Evolutionary conservation across 2,888 invertebrate species (phyloP).

Genomic region (Ernsta delagoae): DNA sequence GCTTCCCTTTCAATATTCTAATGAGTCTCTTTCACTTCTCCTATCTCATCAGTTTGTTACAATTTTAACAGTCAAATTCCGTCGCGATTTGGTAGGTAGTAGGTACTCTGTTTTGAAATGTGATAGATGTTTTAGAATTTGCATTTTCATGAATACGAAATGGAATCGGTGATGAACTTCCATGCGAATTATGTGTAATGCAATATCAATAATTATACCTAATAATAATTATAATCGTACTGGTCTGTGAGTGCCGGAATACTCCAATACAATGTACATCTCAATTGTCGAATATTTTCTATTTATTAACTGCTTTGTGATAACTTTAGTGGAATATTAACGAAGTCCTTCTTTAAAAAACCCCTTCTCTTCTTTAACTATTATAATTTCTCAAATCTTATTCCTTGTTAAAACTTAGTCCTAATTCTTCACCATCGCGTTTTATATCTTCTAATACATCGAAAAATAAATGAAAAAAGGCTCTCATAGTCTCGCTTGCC

Average conservation of each 20-base stretch:
- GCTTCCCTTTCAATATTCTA: constrained; percentile 21
- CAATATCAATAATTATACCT: constrained; percentile 20
- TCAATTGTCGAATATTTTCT: not conserved
- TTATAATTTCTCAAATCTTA: too few species aligned
- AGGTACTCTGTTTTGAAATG: constrained; percentile 17
- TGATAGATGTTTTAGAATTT: constrained; percentile 30
- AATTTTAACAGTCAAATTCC: constrained; percentile 16
- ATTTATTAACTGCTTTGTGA: too few species aligned
- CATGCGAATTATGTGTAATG: constrained; percentile 23
- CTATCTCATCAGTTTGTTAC: constrained; percentile 14
- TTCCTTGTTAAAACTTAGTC: too few species aligned
- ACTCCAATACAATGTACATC: not conserved
- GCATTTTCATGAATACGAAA: constrained; percentile 33
- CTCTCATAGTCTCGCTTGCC: not conserved
- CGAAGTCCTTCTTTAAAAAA: not conserved
- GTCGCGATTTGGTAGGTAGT: constrained; percentile 17
- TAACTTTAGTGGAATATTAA: not conserved
- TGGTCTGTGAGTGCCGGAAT: not conserved
- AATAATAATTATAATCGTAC: constrained; percentile 1
- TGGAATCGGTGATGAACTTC: constrained; percentile 16
- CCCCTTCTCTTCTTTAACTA: too few species aligned
- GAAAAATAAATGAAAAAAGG: not conserved
- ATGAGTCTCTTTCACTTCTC: constrained; percentile 14
- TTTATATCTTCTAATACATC: not conserved
- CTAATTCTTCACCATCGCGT: not conserved